Percentiles rank a stretch among this genome's conserved stretches.
These are phyloP conservation scores for Paedocypris sp. DNA, from an alignment of 2,113 vertebrate species.

Conservation along the genomic window DNA sequence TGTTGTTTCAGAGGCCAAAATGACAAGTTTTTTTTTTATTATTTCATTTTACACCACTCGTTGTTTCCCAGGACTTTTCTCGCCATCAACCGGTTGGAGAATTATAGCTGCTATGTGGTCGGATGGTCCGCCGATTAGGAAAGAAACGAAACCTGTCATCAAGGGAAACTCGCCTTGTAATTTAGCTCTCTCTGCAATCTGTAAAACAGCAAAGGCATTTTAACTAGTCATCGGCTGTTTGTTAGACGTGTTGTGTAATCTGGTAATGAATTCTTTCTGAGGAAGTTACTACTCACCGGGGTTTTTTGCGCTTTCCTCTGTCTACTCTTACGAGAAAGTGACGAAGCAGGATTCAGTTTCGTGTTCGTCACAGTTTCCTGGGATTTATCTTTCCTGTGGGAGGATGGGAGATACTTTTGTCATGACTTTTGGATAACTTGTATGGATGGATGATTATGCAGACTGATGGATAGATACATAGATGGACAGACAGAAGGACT, in stretches of 20 bases:
- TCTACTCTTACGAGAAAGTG: too few relatives aligned
- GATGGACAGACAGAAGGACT: too few relatives aligned
- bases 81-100: not conserved
- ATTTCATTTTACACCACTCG: too few relatives aligned
- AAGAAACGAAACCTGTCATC: slow-evolving; percentile 15
- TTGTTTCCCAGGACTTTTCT: slow-evolving; percentile 12
- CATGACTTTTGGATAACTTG: too few relatives aligned
- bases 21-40: too few relatives aligned
- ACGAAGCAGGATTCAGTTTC: not conserved
- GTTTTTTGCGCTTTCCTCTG: too few relatives aligned
- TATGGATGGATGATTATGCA: too few relatives aligned
- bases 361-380: not conserved
- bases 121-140: not conserved
- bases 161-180: slow-evolving; percentile 1
- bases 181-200: slow-evolving; percentile 7
- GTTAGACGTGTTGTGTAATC: not conserved
- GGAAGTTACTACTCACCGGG: too few relatives aligned
- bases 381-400: too few relatives aligned
- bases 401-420: too few relatives aligned
- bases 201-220: slow-evolving; percentile 11
- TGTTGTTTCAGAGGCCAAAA: slow-evolving; percentile 28
- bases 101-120: slow-evolving; percentile 7
- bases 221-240: not conserved
- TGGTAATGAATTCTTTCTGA: not conserved
- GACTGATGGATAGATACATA: too few relatives aligned